Evolutionary conservation across 2,888 invertebrate species (phyloP).

Genomic region (Tolmerus cingulatus): DNA sequence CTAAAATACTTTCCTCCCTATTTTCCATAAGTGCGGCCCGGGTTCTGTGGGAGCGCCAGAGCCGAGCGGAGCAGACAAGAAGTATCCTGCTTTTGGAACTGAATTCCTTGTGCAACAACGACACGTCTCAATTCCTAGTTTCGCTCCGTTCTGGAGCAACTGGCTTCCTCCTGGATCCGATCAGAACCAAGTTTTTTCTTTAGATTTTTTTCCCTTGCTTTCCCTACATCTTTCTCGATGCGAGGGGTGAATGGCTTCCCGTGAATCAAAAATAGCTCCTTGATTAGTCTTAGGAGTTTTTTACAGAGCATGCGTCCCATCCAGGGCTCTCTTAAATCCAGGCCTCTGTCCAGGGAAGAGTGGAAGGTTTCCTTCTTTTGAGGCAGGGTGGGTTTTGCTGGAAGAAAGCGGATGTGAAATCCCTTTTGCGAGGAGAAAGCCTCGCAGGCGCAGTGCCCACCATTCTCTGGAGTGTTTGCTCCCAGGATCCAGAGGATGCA

Average conservation of each 20-base stretch:
- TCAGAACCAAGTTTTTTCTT: neutral
- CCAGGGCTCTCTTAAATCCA: constrained; percentile 8
- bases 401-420: neutral
- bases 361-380: neutral
- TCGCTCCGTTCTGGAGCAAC: neutral
- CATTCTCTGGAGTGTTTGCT: neutral
- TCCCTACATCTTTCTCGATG: neutral
- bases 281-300: neutral
- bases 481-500: neutral
- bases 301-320: neutral
- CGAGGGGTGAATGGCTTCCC: constrained; percentile 34
- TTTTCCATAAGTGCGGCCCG: neutral
- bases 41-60: neutral
- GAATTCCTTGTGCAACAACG: neutral
- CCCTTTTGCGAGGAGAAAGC: neutral
- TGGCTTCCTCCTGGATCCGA: neutral
- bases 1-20: constrained; percentile 29
- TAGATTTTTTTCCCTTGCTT: neutral
- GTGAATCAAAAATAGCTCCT: constrained; percentile 39
- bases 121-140: neutral
- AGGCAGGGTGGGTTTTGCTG: neutral
- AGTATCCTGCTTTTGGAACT: neutral
- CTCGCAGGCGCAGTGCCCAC: neutral
- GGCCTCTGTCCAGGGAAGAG: neutral
- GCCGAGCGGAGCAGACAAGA: neutral